A percentile compares a stretch with the other conserved stretches of the same genome.
phyloP scores from a whole-genome alignment of 2,113 vertebrate genomes.

The Buteo buteo region DNA sequence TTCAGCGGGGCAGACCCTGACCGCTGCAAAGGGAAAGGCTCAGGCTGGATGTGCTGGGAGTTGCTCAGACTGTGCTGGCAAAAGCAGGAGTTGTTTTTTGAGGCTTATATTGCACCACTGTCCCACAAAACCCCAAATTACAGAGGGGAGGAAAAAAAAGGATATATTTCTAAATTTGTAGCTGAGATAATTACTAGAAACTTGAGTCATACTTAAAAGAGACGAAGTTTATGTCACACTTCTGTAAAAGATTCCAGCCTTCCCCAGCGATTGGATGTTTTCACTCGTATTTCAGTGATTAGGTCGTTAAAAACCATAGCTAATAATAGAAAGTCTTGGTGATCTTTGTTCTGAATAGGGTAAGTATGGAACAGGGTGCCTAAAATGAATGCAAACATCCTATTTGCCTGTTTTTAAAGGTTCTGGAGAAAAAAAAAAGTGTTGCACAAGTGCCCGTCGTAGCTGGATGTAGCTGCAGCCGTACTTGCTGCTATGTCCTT shows the following conservation, averaged over 20 bases:
- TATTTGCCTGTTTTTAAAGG: background rate
- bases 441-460: background rate
- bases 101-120: background rate
- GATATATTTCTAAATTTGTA: background rate
- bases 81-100: background rate
- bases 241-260: background rate
- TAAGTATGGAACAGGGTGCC: background rate
- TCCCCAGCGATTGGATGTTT: background rate
- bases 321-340: background rate
- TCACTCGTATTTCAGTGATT: background rate
- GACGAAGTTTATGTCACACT: background rate
- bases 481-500: background rate
- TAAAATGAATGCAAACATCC: background rate
- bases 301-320: background rate
- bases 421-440: background rate
- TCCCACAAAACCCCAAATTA: background rate
- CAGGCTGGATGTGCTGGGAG: background rate
- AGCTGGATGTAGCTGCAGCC: background rate
- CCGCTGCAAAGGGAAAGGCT: background rate
- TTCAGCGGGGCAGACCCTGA: background rate
- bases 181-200: background rate
- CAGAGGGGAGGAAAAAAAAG: rapidly evolving
- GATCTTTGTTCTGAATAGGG: background rate
- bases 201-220: constrained; percentile 21
- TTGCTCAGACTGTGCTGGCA: background rate